Percentiles rank a stretch among this genome's conserved stretches.
Conservation (phyloP, 92 coral and sea anemone genomes). For the Bergia puertoricense region DNA sequence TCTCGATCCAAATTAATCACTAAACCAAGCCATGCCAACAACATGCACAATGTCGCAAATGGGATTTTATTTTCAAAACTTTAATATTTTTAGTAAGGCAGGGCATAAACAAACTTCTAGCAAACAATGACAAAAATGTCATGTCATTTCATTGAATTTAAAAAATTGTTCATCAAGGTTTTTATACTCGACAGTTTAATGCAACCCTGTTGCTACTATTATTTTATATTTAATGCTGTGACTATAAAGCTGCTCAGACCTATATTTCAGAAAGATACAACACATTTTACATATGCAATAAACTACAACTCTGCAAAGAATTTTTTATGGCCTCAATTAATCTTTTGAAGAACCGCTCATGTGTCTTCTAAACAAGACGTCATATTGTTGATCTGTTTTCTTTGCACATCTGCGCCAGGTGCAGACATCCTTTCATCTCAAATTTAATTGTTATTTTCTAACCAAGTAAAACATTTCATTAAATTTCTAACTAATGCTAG, state of each 20-base stretch:
- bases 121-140: neutral
- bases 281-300: neutral
- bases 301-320: neutral
- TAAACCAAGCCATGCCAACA: neutral
- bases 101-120: neutral
- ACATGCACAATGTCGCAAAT: neutral
- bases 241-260: neutral
- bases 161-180: neutral
- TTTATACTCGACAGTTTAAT: neutral
- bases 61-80: neutral
- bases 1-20: neutral
- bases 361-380: neutral
- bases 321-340: neutral
- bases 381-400: neutral
- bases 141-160: neutral
- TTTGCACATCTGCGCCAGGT: constrained; percentile 33
- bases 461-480: constrained; percentile 24
- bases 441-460: neutral
- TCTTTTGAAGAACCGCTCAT: constrained; percentile 11
- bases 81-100: neutral
- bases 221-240: neutral
- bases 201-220: too few relatives aligned
- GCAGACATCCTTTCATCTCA: constrained; percentile 6
- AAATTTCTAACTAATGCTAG: constrained; percentile 24
- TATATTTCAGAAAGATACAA: too few relatives aligned